phyloP scores from a whole-genome alignment of 2,113 vertebrate genomes.

The Phyllostomus discolor region DNA sequence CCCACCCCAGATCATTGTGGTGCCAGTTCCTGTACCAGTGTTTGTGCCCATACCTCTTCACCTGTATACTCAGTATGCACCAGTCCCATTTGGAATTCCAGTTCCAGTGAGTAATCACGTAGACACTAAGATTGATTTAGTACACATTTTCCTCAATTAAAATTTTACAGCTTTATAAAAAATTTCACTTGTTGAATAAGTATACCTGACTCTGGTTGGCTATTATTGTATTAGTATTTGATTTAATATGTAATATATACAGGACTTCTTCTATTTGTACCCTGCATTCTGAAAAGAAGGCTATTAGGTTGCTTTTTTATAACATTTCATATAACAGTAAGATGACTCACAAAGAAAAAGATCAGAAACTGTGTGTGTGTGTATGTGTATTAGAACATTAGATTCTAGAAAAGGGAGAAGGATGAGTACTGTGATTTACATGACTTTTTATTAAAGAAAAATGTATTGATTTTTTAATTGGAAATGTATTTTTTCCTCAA shows the following conservation, averaged over 20 bases:
- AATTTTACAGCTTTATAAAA: not conserved
- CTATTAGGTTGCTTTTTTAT: not conserved
- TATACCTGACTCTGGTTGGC: not conserved
- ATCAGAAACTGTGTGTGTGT: not conserved
- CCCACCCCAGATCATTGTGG: conserved; percentile 84
- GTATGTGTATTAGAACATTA: not conserved
- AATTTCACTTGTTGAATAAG: not conserved
- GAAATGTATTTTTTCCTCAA: not conserved
- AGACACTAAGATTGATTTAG: conserved; percentile 3
- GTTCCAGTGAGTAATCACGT: conserved; percentile 87
- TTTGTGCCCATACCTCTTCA: conserved; percentile 94
- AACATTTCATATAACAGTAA: not conserved
- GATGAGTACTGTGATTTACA: not conserved
- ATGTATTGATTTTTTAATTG: not conserved
- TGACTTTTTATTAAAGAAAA: conserved; percentile 37
- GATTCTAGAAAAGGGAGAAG: not conserved
- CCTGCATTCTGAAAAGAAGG: not conserved
- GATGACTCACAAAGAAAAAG: not conserved
- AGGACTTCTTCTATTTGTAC: not conserved
- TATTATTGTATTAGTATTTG: not conserved
- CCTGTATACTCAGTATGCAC: conserved; percentile 94
- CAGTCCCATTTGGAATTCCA: conserved; percentile 89
- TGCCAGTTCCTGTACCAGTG: conserved; percentile 95
- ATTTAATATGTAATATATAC: not conserved
- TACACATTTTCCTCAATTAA: not conserved